A percentile compares a stretch with the other conserved stretches of the same genome.
Conservation (phyloP, 2,113 vertebrate genomes). For the Salvelinus sp. region DNA sequence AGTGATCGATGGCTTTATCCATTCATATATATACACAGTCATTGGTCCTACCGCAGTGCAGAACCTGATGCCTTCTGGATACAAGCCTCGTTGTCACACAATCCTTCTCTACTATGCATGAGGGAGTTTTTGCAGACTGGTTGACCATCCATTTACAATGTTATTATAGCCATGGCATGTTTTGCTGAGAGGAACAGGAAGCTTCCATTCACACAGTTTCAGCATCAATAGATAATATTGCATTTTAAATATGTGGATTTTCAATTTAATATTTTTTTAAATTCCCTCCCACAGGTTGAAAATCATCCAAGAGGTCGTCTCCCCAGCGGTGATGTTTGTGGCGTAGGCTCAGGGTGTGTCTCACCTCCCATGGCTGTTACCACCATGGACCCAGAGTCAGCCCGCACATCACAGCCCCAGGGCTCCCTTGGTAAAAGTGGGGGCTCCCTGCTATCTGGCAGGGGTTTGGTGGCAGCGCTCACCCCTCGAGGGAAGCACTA, state of each 20-base stretch:
- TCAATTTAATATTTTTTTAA: neutral
- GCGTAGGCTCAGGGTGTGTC: slow-evolving; percentile 32
- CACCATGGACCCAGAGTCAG: slow-evolving; percentile 71
- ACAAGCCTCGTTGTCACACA: too few relatives aligned
- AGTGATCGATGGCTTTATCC: too few relatives aligned
- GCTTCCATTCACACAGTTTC: too few relatives aligned
- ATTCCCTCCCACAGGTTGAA: slow-evolving; percentile 15
- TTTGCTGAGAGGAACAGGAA: too few relatives aligned
- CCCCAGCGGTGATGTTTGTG: slow-evolving; percentile 26
- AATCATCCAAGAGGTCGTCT: slow-evolving; percentile 25
- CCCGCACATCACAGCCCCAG: slow-evolving; percentile 68
- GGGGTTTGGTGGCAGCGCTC: slow-evolving; percentile 42
- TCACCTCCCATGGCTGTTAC: slow-evolving; percentile 64
- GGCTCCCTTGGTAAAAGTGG: slow-evolving; percentile 51
- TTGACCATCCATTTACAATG: neutral
- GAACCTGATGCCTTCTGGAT: neutral
- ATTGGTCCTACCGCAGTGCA: too few relatives aligned
- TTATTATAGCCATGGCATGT: neutral
- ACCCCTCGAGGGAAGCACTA: slow-evolving; percentile 82
- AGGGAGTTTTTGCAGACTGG: neutral
- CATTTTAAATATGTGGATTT: neutral
- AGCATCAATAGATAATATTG: neutral
- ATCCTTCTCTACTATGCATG: neutral
- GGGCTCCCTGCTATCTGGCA: slow-evolving; percentile 55
- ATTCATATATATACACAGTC: too few relatives aligned